Percentiles rank a stretch among this genome's conserved stretches.
phyloP scores from a whole-genome alignment of 2,113 vertebrate genomes.

The Geococcyx californianus region DNA sequence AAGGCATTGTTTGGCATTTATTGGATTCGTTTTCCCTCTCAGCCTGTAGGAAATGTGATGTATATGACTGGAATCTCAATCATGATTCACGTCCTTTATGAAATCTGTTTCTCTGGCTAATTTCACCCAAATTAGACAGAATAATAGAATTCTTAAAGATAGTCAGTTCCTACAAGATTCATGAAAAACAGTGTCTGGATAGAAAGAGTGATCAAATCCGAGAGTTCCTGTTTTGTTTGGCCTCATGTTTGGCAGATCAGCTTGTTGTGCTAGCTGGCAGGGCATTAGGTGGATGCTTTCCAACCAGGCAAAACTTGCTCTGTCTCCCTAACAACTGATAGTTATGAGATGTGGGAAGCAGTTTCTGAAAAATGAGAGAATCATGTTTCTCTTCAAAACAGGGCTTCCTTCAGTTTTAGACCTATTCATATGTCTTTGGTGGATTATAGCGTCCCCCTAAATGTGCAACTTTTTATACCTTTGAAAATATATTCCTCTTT shows the following conservation, averaged over 20 bases:
- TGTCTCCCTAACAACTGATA: not conserved
- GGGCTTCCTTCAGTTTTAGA: not conserved
- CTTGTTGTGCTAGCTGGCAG: not conserved
- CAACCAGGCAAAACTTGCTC: not conserved
- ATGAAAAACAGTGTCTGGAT: not conserved
- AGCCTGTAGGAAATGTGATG: not conserved
- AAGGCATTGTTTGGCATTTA: not conserved
- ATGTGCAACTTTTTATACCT: not conserved
- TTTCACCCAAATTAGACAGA: not conserved
- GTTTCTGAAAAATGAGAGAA: not conserved
- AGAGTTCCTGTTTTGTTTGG: not conserved
- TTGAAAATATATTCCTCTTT: not conserved
- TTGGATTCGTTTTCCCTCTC: not conserved
- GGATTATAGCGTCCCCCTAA: not conserved
- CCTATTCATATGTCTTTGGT: not conserved
- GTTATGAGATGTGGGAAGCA: not conserved
- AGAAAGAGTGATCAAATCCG: not conserved
- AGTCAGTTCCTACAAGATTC: not conserved
- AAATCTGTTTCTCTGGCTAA: not conserved
- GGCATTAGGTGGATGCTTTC: not conserved
- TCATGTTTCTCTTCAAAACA: not conserved
- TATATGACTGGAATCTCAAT: not conserved
- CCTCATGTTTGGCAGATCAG: not conserved
- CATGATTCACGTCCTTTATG: not conserved
- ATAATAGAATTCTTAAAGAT: not conserved